Evolutionary conservation across 2,797 vertebrate genomes (phyloP).

Genomic region (Gymnothorax reevesii): DNA sequence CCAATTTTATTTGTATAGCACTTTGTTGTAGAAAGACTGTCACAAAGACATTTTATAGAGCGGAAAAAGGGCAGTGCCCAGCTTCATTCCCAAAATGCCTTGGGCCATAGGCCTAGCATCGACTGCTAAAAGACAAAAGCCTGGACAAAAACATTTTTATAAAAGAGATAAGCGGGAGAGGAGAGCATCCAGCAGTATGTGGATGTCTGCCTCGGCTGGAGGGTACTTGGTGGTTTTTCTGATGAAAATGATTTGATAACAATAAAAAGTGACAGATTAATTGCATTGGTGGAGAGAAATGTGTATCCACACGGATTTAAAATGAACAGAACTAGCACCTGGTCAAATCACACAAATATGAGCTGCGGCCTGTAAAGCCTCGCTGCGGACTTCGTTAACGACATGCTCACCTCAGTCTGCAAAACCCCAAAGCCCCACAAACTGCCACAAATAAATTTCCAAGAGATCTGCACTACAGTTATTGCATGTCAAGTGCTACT

Average conservation of each 20-base stretch:
- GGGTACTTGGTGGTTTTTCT: constrained; percentile 37
- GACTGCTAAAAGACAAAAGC: constrained; percentile 15
- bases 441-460: not conserved
- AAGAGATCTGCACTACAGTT: not conserved
- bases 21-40: too few relatives aligned
- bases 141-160: not conserved
- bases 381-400: too few relatives aligned
- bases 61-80: too few relatives aligned
- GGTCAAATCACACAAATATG: too few relatives aligned
- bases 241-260: constrained; percentile 35
- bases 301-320: constrained; percentile 27
- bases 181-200: not conserved
- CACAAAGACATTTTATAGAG: too few relatives aligned
- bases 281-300: not conserved
- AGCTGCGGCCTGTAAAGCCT: too few relatives aligned
- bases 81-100: too few relatives aligned
- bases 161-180: constrained; percentile 13
- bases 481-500: not conserved
- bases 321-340: constrained; percentile 31
- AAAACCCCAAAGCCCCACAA: too few relatives aligned
- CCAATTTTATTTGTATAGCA: too few relatives aligned
- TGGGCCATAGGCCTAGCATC: too few relatives aligned
- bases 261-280: constrained; percentile 43
- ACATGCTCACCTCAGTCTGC: too few relatives aligned
- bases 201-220: constrained; percentile 24